Base-by-base conservation (phyloP, 2,888 invertebrate species). In the Acholoe squamosa region DNA sequence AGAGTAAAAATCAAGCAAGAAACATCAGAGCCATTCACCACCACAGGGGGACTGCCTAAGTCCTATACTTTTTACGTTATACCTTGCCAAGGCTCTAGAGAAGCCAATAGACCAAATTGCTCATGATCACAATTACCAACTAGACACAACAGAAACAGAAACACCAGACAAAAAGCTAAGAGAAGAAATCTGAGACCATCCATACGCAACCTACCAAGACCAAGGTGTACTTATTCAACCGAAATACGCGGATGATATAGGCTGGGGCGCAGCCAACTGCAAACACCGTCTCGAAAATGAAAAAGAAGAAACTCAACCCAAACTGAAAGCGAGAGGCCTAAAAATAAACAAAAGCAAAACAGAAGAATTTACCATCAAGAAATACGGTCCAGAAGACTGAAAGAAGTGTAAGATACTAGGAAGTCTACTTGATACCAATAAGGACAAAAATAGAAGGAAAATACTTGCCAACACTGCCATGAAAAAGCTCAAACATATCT, bases 21-120 rank as follows among this genome's bases (percentile, higher is more conserved):
- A 54, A 89, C 51, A 90, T 25, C 34, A 71, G 77, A 91, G 34
- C 52, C 51, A 28, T 90, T 91, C 25, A 56, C 5, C n/a, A 89
- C 91, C 19, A 91, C 76, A 25, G 77, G 76, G 28, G 89, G 91
- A 77, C 89, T 89, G 91, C 34, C 52, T 90, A 0, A 91, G 91
- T 52, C 91, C 91, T 0, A 77, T 91, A 0, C 89, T 91, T 22
- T 91, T 91, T 77, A 91, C 89, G 0, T 89, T 91, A 0, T 91
- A 89, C 31, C 76, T 91, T 0, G 91, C 89, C 43, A 71, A 90
- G 31, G 76, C 91, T 0, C 91, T 91, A 33, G 0, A 71, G 28
- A 0, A 90, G 19, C 31, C 7, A 28, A 3, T 19, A 33, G 25
- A 71, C 43, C 43, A 33, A 90, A 67, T 10, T n/a, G n/a, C n/a